These are phyloP conservation scores for Stramonita haemastoma DNA, from an alignment of 2,888 invertebrate species.

Conservation along the genomic window DNA sequence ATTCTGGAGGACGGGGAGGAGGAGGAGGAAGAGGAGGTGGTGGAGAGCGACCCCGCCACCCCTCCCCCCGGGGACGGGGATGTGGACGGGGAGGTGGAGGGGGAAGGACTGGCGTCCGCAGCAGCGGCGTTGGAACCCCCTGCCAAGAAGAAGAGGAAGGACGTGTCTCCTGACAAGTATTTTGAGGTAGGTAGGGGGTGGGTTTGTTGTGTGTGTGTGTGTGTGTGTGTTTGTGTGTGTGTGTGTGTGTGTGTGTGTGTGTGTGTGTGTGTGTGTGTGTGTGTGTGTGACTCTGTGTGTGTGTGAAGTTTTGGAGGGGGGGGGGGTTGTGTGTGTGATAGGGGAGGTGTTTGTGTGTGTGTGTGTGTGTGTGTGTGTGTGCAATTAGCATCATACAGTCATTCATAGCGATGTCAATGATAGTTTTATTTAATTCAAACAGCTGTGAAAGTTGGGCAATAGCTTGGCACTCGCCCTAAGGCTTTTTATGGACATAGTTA, in stretches of 20 bases:
- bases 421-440: not conserved
- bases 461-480: not conserved
- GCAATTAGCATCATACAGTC: not conserved
- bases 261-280: not conserved
- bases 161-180: conserved; percentile 74
- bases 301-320: not conserved
- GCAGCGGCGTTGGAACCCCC: conserved; percentile 43
- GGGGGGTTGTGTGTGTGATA: not conserved
- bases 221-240: no score
- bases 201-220: no score
- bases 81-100: conserved; percentile 16
- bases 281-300: not conserved
- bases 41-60: not conserved
- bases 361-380: conserved; percentile 1
- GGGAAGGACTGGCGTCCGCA: conserved; percentile 37
- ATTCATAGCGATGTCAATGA: no score
- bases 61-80: conserved; percentile 26
- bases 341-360: not conserved
- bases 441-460: no score
- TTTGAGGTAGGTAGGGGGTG: conserved; percentile 56
- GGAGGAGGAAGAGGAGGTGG: conserved; percentile 46
- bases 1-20: conserved; percentile 59
- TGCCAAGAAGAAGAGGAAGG: conserved; percentile 69
- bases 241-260: not conserved
- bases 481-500: not conserved